A percentile compares a stretch with the other conserved stretches of the same genome.
Conservation (phyloP, 2,888 invertebrate genomes). For the Periphyllus acericola region DNA sequence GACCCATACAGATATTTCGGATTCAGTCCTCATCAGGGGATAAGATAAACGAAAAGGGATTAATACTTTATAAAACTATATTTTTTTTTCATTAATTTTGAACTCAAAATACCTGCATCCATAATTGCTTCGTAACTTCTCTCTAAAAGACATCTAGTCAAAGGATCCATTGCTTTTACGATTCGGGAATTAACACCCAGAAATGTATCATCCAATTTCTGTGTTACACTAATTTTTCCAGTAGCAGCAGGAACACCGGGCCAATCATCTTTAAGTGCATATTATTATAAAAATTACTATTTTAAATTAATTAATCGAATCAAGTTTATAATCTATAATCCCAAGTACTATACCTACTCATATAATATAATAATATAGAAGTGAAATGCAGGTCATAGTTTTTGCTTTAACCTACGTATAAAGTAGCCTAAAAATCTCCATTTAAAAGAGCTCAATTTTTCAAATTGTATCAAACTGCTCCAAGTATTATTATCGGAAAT, state of each 20-base stretch:
- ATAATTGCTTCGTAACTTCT: conserved; percentile 69
- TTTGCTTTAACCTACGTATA: too few species aligned
- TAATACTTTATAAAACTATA: neutral
- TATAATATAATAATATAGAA: too few species aligned
- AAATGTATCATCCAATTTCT: conserved; percentile 69
- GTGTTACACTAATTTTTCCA: conserved; percentile 67
- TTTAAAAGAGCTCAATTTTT: too few species aligned
- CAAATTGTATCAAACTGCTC: too few species aligned
- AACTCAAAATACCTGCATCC: conserved; percentile 68
- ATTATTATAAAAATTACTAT: neutral
- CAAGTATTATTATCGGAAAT: too few species aligned
- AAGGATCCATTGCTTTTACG: conserved; percentile 69
- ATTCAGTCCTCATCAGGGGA: conserved; percentile 67
- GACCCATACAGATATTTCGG: conserved; percentile 68
- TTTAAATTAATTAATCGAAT: neutral
- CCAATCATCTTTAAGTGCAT: conserved; percentile 65
- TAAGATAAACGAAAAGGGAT: conserved; percentile 40
- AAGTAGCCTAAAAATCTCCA: too few species aligned
- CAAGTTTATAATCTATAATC: too few species aligned
- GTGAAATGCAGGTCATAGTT: too few species aligned
- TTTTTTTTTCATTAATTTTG: neutral
- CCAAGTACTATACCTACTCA: too few species aligned
- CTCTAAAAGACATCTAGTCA: conserved; percentile 68
- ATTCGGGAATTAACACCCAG: conserved; percentile 70
- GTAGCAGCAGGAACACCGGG: conserved; percentile 66